Evolutionary conservation across 1,140 invertebrate genomes (phyloP).

Genomic region (Ectropis grisescens): DNA sequence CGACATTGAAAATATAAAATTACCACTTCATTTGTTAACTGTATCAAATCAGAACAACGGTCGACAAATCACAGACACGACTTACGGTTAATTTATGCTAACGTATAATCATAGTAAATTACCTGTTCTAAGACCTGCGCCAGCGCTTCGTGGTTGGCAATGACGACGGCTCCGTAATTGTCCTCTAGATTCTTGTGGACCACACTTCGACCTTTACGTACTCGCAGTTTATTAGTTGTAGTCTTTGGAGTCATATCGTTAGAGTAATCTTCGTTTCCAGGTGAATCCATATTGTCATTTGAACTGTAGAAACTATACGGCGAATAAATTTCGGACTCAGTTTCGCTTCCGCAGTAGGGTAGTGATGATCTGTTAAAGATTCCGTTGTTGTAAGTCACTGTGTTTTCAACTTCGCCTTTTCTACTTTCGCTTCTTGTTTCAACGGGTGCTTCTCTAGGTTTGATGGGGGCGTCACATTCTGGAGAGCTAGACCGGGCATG

Average conservation of each 20-base stretch:
- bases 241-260: slow-evolving; percentile 56
- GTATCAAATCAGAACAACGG: no score
- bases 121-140: slow-evolving; percentile 88
- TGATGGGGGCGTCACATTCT: slow-evolving; percentile 72
- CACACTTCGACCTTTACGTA: slow-evolving; percentile 81
- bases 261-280: slow-evolving; percentile 56
- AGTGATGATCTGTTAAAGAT: slow-evolving; percentile 70
- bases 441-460: slow-evolving; percentile 39
- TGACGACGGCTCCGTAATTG: slow-evolving; percentile 88
- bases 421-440: slow-evolving; percentile 22
- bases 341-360: slow-evolving; percentile 85
- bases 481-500: slow-evolving; percentile 73
- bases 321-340: slow-evolving; percentile 84
- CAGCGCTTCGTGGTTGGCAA: slow-evolving; percentile 90
- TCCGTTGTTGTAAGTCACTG: slow-evolving; percentile 53
- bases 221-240: slow-evolving; percentile 75
- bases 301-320: slow-evolving; percentile 82
- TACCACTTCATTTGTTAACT: no score
- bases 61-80: no score
- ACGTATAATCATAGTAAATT: slow-evolving; percentile 16
- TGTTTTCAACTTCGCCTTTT: slow-evolving; percentile 23
- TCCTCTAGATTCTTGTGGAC: slow-evolving; percentile 88
- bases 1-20: no score
- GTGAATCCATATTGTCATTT: slow-evolving; percentile 54
- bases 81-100: no score